phyloP scores from a whole-genome alignment of 1,140 invertebrate genomes.

The Temnothorax longispinosus region DNA sequence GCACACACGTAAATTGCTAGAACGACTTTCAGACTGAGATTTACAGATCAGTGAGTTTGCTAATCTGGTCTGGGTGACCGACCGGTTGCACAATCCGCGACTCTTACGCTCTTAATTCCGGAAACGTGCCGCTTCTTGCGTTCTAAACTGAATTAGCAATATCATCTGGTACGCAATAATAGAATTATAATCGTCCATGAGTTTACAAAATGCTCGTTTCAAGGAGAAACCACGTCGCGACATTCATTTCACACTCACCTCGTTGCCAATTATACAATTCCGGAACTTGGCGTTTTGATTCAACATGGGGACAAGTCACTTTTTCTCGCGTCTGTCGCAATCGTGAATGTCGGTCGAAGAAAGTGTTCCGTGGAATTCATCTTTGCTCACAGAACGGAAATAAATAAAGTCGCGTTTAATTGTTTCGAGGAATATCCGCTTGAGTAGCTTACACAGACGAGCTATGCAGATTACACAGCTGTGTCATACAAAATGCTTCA shows the following conservation, averaged over 20 bases:
- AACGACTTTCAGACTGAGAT: slow-evolving; percentile 50
- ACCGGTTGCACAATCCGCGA: slow-evolving; percentile 34
- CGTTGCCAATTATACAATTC: slow-evolving; percentile 33
- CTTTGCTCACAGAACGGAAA: background rate
- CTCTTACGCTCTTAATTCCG: slow-evolving; percentile 32
- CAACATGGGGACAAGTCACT: slow-evolving; percentile 33
- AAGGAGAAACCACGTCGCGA: slow-evolving; percentile 13
- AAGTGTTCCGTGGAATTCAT: slow-evolving; percentile 26
- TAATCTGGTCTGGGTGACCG: slow-evolving; percentile 18
- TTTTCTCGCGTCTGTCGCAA: slow-evolving; percentile 14
- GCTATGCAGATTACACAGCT: background rate
- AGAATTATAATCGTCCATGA: background rate
- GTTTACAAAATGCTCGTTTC: slow-evolving; percentile 8
- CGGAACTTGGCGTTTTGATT: slow-evolving; percentile 15
- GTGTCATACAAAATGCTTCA: background rate
- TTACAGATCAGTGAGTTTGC: slow-evolving; percentile 53
- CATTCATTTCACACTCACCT: background rate
- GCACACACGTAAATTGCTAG: background rate
- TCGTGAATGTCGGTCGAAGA: slow-evolving; percentile 41
- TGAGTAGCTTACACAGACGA: background rate
- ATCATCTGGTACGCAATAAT: background rate
- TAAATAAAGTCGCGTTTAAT: slow-evolving; percentile 3
- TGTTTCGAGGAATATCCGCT: background rate
- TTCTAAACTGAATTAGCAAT: slow-evolving; percentile 9
- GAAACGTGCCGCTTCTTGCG: slow-evolving; percentile 30